These are phyloP conservation scores for Uloborus diversus DNA, from an alignment of 1,140 invertebrate genomes.

Conservation along the genomic window DNA sequence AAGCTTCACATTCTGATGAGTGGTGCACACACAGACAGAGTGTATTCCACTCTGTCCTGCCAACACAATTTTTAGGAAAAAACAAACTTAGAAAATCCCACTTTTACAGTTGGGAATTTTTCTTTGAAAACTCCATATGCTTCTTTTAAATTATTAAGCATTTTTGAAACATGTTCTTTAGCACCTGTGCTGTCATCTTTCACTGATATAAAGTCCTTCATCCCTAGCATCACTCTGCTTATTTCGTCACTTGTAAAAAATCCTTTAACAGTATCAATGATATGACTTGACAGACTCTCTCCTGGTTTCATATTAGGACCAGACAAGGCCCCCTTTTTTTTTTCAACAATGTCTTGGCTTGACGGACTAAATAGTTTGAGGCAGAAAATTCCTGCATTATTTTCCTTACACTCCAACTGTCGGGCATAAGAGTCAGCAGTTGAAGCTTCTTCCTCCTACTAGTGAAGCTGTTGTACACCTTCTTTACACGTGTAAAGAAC, in stretches of 20 bases:
- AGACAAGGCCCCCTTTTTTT: background rate
- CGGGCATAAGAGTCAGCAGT: no score
- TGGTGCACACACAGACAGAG: no score
- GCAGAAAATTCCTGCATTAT: background rate
- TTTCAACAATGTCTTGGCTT: background rate
- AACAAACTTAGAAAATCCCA: constrained; percentile 13
- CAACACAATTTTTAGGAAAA: background rate
- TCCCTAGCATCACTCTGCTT: background rate
- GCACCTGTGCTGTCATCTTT: background rate
- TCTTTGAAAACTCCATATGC: background rate
- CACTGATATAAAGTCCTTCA: background rate
- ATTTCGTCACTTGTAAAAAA: background rate
- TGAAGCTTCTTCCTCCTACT: no score
- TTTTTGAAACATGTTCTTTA: no score
- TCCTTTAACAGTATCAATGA: background rate
- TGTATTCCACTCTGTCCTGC: no score
- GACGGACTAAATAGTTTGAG: background rate
- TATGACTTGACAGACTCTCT: background rate
- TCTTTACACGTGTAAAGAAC: no score
- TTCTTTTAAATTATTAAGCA: constrained; percentile 22
- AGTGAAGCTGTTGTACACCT: no score
- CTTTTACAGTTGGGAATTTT: background rate
- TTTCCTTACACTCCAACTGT: background rate
- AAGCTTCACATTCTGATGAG: constrained; percentile 1
- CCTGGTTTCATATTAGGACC: background rate